Base-by-base conservation (phyloP, 2,113 vertebrate genomes). In the Chaenogobius annularis region DNA sequence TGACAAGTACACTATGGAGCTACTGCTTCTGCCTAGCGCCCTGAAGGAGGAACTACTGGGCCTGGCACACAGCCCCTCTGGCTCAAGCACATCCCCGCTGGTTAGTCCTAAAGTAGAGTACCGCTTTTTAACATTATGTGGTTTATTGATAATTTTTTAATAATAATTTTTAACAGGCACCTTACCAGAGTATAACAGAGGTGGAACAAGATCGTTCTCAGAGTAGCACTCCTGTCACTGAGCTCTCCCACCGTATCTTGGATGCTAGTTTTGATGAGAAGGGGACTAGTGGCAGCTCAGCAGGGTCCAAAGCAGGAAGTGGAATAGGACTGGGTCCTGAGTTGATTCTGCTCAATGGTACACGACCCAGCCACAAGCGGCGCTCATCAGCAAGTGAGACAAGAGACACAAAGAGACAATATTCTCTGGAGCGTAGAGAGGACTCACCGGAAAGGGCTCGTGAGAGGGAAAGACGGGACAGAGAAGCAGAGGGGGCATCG, bases 1-100 rank as follows among this genome's bases (percentile, higher is more conserved):
- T 10, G 98, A 99, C 83, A 97, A 95, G 72, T 98, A 96, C 59
- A 95, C 96, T 3, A 96, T 99, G 96, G 98, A 99, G 87, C 93
- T 99, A 69, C 83, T 98, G 68, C 93, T 99, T 85, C 91, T 99
- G 70, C 98, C 98, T 69, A 97, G 96, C 65, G 94, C 95, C 0
- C 88, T 99, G 69, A 98, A 98, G 85, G 95, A 95, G 79, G 98
- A 98, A 73, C 92, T 99, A 20, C 68, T 99, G 69, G 91, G 90
- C 48, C 92, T 99, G 55, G 94, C 91, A 3, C 93, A 93, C 13
- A 90, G 90, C 77, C 88, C 92, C 66, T 71, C 82, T 1, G 75
- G 79, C 75, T 54, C 89, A 68, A 68, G 70, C 68, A n/a, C 75
- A 26, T 35, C 78, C 20, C 50, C 80, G 31, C n/a, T 73, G 89